Base-by-base conservation (phyloP, 1,140 invertebrate genomes). In the Drosophila kanapiae region DNA sequence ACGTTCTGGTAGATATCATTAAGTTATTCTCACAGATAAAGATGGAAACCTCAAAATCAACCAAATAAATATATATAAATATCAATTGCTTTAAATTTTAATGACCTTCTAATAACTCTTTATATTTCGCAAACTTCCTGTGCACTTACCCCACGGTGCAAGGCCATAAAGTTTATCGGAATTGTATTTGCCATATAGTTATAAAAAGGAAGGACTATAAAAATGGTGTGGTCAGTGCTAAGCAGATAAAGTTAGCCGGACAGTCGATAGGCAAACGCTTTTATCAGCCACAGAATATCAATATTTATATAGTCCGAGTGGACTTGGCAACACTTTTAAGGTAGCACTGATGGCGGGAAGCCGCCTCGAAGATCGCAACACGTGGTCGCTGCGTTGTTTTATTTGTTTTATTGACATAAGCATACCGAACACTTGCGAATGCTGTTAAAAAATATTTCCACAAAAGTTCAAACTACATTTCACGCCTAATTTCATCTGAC, bases 401-500 rank as follows among this genome's bases (percentile, higher is more conserved):
- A 11, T 18, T 48, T 10, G 16, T 18, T 3, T 9, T 23, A 11
- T 18, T 40, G 35, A 35, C 48, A 51, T 6, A 31, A 48, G 8
- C 42, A 74, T 23, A 57, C 5, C 23, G 3, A 78, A 71, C 65
- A 78, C 72, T 78, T 78, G 72, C 35, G 57, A 45, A 42, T 37
- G 42, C 40, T 78, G 64, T 54, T 77, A 35, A 62, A 69, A 82
- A 77, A 80, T 74, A 87, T 74, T 72, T 87, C 23, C 57, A 65
- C 64, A 65, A 80, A 88, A 80, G 83, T 87, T 87, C 84, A 87
- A 81, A 80, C 84, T 75, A 83, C 80, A 88, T 88, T 87, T 87
- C 77, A 88, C 69, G 84, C 84, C 84, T 87, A 87, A 87, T 87
- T 87, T 87, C 77, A 72, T 78, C 63, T 87, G 84, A 87, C 84